These are phyloP conservation scores for Rhabdomys dilectus DNA, from an alignment of 2,113 vertebrate genomes.

Conservation along the genomic window DNA sequence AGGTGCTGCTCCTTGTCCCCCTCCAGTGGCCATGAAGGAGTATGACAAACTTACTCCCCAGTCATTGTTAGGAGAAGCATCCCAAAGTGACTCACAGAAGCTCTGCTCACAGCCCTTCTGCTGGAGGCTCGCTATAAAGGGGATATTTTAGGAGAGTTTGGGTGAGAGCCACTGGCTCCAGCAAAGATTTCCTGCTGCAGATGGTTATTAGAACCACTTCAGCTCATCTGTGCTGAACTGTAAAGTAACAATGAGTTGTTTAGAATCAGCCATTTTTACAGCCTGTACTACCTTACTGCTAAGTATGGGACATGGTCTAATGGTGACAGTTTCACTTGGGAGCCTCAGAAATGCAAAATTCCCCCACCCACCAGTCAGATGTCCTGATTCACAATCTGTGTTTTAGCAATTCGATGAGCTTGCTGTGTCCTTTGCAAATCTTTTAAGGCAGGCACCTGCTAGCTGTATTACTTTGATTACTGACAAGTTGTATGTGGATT, in stretches of 20 bases:
- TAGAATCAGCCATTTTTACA: background rate
- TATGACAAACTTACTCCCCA: background rate
- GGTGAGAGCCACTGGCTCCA: background rate
- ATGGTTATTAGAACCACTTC: background rate
- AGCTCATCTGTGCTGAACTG: background rate
- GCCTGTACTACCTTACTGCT: background rate
- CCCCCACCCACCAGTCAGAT: background rate
- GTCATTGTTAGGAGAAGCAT: background rate
- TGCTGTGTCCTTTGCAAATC: background rate
- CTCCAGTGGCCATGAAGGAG: background rate
- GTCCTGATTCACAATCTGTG: background rate
- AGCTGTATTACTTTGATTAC: background rate
- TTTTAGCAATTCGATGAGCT: background rate
- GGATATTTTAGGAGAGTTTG: background rate
- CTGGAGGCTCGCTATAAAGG: background rate
- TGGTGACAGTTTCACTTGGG: background rate
- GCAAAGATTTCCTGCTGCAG: background rate
- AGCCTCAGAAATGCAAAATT: background rate
- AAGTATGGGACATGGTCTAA: background rate
- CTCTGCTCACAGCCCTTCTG: background rate
- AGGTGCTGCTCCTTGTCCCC: background rate
- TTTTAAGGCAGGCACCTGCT: background rate
- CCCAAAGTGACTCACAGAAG: background rate
- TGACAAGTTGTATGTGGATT: slow-evolving; percentile 12
- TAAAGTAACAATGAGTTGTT: background rate